Evolutionary conservation across 1,140 invertebrate species (phyloP), one percentile per base, ranked within the genome.

Genomic region (Drosophila virilis): DNA sequence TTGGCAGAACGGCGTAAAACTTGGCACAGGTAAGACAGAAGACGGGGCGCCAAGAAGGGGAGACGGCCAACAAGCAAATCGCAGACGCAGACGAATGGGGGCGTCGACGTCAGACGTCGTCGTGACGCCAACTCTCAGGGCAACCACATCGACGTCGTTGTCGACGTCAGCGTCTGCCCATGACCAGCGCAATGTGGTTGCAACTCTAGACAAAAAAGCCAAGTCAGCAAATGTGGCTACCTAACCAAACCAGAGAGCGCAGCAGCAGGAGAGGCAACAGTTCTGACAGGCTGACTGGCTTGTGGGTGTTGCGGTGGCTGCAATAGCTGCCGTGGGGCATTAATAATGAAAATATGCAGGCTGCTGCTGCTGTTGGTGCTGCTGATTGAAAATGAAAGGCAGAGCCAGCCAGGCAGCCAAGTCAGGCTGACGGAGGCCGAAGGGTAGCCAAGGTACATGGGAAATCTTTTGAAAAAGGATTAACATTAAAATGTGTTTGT

Each of bases 261-360:
- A 28, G 61, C 13, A 54, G 51, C 43, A 40, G 35, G 58, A 7
- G 32, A 13, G n/a, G 45, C 2, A 52, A 43, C 22, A 28, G 32
- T 40, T 38, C 52, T 74, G 65, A 64, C 61, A 42, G 75, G 61
- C 22, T 64, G 68, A 32, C 68, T 54, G 55, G 40, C 40, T 68
- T 54, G 71, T 69, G 65, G 71, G 71, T 74, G 71, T 61, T 74
- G 71, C 71, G 65, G 66, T 61, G 64, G 33, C 57, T 81, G 81
- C 69, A 84, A 77, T 77, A 78, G 77, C 77, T 80, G 81, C 81
- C 77, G 70, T 77, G 61, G 78, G 80, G 79, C 79, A 86, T 86
- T 88, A 88, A 86, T 86, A 88, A 86, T 83, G 83, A 88, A 86
- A 88, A 83, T 88, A 86, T 86, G 85, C 83, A 83, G 74, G 76